phyloP scores from a whole-genome alignment of 2,888 invertebrate species.

The Stictocephala bisonia region DNA sequence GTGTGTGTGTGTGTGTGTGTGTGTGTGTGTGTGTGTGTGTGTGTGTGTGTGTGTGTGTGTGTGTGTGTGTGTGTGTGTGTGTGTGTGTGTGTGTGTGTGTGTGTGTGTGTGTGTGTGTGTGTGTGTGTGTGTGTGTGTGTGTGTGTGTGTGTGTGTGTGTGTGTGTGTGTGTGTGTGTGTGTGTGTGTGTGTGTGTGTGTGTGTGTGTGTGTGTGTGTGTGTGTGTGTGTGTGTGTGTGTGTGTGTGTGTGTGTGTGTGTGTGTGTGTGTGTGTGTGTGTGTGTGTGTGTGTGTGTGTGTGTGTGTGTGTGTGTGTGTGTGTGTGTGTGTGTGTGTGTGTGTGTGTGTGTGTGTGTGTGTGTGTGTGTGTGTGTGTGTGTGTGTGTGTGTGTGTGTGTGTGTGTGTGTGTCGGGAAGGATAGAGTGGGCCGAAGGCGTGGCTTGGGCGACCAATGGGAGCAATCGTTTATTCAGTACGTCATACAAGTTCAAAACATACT shows the following conservation, averaged over 20 bases:
- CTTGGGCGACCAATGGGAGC: too few species aligned
- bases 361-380: constrained; percentile 17
- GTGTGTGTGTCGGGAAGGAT: too few species aligned
- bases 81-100: constrained; percentile 9
- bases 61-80: neutral
- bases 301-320: constrained; percentile 13
- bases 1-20: neutral
- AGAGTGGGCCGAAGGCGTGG: too few species aligned
- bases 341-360: constrained; percentile 4
- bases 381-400: constrained; percentile 45
- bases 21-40: neutral
- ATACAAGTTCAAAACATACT: too few species aligned
- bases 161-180: neutral
- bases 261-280: neutral
- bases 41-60: constrained; percentile 7
- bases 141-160: neutral
- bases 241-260: constrained; percentile 5
- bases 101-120: constrained; percentile 3
- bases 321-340: constrained; percentile 1
- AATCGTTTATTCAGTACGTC: too few species aligned
- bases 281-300: constrained; percentile 8
- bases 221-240: constrained; percentile 5
- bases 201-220: constrained; percentile 13
- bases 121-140: constrained; percentile 1
- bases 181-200: constrained; percentile 13